phyloP scores from a whole-genome alignment of 2,797 vertebrate genomes.

The Masticophis lateralis region DNA sequence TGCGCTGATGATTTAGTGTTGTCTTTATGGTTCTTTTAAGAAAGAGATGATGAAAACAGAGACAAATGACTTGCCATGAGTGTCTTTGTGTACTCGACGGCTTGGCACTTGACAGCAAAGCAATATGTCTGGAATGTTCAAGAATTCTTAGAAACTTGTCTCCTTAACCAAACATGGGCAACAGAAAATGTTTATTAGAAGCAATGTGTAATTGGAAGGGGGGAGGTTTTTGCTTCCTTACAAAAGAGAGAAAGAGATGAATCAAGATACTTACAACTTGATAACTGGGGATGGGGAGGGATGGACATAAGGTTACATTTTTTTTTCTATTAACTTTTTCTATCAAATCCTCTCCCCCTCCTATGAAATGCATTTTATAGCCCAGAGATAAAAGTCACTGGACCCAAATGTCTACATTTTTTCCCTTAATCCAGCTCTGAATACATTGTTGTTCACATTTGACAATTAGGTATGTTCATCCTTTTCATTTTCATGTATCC shows the following conservation, averaged over 20 bases:
- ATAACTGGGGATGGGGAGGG: constrained; percentile 24
- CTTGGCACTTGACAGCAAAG: constrained; percentile 48
- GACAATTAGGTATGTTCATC: not conserved
- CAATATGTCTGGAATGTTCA: constrained; percentile 51
- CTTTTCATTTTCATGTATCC: not conserved
- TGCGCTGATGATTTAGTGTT: constrained; percentile 33
- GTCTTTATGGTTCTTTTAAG: constrained; percentile 42
- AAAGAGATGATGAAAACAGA: constrained; percentile 48
- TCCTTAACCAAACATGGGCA: constrained; percentile 61
- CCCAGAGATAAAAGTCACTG: not conserved
- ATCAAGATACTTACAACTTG: constrained; percentile 27
- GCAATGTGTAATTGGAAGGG: constrained; percentile 40
- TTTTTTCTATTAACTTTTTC: not conserved
- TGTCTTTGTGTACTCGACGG: constrained; percentile 27
- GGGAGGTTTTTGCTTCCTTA: not conserved
- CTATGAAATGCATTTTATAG: not conserved
- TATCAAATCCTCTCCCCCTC: not conserved
- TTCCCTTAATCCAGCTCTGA: not conserved
- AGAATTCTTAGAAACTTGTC: constrained; percentile 61
- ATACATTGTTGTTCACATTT: not conserved
- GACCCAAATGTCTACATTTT: not conserved
- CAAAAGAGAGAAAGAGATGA: not conserved
- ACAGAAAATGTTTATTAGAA: constrained; percentile 45
- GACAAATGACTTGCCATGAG: constrained; percentile 33
- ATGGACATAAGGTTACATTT: not conserved